phyloP scores from a whole-genome alignment of 2,888 invertebrate species.

The Elegia similella region DNA sequence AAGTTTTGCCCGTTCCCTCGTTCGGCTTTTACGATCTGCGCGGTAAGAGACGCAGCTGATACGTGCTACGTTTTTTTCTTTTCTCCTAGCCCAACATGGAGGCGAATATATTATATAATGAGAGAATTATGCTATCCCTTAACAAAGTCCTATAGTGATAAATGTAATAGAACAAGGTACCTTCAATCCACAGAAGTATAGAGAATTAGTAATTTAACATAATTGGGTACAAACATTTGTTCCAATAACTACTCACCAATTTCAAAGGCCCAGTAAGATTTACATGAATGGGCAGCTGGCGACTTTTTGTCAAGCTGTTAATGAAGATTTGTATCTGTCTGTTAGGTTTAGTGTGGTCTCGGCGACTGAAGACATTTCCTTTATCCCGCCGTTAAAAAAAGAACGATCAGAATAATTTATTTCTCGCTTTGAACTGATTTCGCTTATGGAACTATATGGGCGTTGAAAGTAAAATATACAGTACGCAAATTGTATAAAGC shows the following conservation, averaged over 20 bases:
- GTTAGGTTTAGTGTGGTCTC: conserved; percentile 57
- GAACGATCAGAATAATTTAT: conserved; percentile 54
- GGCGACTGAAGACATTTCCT: conserved; percentile 52
- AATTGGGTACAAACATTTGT: neutral
- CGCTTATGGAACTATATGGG: conserved; percentile 26
- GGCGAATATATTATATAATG: too few relatives aligned
- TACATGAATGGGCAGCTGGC: conserved; percentile 56
- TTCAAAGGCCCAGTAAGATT: conserved; percentile 45
- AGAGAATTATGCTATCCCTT: too few relatives aligned
- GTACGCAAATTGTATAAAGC: too few relatives aligned
- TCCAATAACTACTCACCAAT: conserved; percentile 27
- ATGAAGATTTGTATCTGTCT: conserved; percentile 71
- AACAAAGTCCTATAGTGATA: too few relatives aligned
- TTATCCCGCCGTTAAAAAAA: conserved; percentile 51
- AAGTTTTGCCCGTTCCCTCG: too few relatives aligned
- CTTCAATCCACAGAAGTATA: too few relatives aligned
- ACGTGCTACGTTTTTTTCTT: too few relatives aligned
- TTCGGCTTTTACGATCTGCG: too few relatives aligned
- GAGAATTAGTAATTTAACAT: too few relatives aligned
- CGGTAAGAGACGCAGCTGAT: too few relatives aligned
- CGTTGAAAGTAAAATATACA: neutral
- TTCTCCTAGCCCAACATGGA: too few relatives aligned
- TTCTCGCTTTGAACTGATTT: conserved; percentile 60
- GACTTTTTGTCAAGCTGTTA: conserved; percentile 68
- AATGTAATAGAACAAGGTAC: too few relatives aligned